A percentile compares a stretch with the other conserved stretches of the same genome.
phyloP scores from a whole-genome alignment of 1,140 invertebrate genomes.

The Trachymyrmex cornetzi region DNA sequence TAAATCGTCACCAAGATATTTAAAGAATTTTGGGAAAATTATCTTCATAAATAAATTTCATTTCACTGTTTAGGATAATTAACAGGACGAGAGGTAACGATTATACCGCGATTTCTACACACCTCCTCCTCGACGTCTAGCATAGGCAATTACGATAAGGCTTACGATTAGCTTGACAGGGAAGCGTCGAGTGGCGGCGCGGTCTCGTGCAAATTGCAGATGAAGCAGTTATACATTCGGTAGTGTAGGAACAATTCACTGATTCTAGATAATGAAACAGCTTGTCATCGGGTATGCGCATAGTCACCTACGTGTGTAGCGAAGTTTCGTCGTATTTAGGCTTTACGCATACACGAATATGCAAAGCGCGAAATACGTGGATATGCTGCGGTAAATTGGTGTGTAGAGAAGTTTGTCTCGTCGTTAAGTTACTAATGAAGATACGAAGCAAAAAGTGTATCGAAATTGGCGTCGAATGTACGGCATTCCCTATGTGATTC shows the following conservation, averaged over 20 bases:
- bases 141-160: slow-evolving; percentile 66
- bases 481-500: not conserved
- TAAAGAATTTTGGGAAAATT: not conserved
- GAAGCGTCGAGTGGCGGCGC: slow-evolving; percentile 69
- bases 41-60: not conserved
- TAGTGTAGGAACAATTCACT: slow-evolving; percentile 63
- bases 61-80: slow-evolving; percentile 21
- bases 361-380: not conserved
- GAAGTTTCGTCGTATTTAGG: slow-evolving; percentile 32
- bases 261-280: slow-evolving; percentile 61
- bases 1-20: not conserved
- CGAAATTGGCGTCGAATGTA: not conserved
- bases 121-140: slow-evolving; percentile 31
- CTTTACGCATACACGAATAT: slow-evolving; percentile 14
- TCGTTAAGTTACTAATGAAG: slow-evolving; percentile 2
- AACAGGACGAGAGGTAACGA: slow-evolving; percentile 46
- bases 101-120: slow-evolving; percentile 24
- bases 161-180: slow-evolving; percentile 72
- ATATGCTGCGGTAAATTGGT: not conserved
- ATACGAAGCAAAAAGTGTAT: slow-evolving; percentile 29
- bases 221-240: slow-evolving; percentile 58
- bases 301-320: slow-evolving; percentile 18
- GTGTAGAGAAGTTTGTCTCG: not conserved
- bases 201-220: slow-evolving; percentile 69
- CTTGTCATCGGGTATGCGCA: slow-evolving; percentile 65